Evolutionary conservation across 2,113 vertebrate genomes (phyloP).

Genomic region (Scartelaos histophorus): DNA sequence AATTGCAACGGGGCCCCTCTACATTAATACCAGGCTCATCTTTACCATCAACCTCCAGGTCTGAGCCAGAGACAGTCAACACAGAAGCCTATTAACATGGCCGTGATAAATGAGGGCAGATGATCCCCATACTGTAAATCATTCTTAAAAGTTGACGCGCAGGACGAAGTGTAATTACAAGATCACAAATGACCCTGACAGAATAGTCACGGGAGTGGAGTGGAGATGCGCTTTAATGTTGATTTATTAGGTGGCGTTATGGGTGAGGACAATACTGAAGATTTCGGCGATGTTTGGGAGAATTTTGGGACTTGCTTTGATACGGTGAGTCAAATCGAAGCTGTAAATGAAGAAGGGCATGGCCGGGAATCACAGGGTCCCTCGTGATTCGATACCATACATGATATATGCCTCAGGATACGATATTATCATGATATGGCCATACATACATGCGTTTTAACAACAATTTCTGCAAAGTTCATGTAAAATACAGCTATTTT

Average conservation of each 20-base stretch:
- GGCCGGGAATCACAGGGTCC: too few relatives aligned
- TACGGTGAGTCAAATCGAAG: too few relatives aligned
- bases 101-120: slow-evolving; percentile 59
- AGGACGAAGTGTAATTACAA: slow-evolving; percentile 49
- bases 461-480: too few relatives aligned
- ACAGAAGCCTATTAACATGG: slow-evolving; percentile 53
- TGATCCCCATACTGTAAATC: slow-evolving; percentile 62
- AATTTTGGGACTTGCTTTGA: background rate
- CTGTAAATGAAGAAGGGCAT: too few relatives aligned
- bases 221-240: slow-evolving; percentile 43
- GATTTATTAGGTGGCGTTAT: slow-evolving; percentile 42
- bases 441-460: too few relatives aligned
- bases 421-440: too few relatives aligned
- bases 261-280: slow-evolving; percentile 8
- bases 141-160: slow-evolving; percentile 53
- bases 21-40: slow-evolving; percentile 47
- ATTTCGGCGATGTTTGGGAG: slow-evolving; percentile 3
- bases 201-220: slow-evolving; percentile 42
- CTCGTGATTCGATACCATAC: too few relatives aligned
- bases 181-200: slow-evolving; percentile 59
- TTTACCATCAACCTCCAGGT: slow-evolving; percentile 49
- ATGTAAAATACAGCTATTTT: too few relatives aligned
- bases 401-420: too few relatives aligned
- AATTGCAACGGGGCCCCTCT: slow-evolving; percentile 42
- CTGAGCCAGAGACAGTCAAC: slow-evolving; percentile 40